phyloP scores from a whole-genome alignment of 2,888 invertebrate species.

The Chironomus tentans region DNA sequence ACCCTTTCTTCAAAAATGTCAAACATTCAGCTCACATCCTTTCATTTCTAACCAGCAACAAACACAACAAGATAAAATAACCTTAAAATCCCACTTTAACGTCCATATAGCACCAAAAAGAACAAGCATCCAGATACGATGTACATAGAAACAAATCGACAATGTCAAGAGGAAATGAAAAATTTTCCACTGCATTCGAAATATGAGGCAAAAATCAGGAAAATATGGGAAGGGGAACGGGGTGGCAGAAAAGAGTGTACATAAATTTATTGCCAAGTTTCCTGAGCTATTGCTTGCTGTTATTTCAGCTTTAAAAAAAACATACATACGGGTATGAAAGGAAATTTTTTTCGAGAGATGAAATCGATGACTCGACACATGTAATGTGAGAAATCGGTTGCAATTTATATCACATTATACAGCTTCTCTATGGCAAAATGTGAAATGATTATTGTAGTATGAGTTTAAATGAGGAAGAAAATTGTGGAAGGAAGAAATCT shows the following conservation, averaged over 20 bases:
- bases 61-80: too few relatives aligned
- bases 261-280: not conserved
- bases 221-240: not conserved
- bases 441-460: not conserved
- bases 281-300: not conserved
- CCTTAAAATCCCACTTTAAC: too few relatives aligned
- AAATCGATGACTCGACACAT: constrained; percentile 7
- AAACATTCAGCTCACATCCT: too few relatives aligned
- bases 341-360: not conserved
- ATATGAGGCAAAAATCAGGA: not conserved
- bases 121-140: not conserved
- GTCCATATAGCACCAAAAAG: not conserved
- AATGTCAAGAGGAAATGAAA: not conserved
- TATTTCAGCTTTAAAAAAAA: not conserved
- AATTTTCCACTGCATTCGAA: not conserved
- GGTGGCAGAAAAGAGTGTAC: not conserved
- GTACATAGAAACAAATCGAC: not conserved
- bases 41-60: too few relatives aligned
- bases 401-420: not conserved
- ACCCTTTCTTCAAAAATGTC: too few relatives aligned
- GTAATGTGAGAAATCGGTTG: constrained; percentile 2
- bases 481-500: not conserved
- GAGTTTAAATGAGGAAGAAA: not conserved
- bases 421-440: not conserved
- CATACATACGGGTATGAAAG: not conserved